Percentiles rank a stretch among this genome's conserved stretches.
Evolutionary conservation across 2,113 vertebrate species (phyloP).

Genomic region (Corydoras maculifer): DNA sequence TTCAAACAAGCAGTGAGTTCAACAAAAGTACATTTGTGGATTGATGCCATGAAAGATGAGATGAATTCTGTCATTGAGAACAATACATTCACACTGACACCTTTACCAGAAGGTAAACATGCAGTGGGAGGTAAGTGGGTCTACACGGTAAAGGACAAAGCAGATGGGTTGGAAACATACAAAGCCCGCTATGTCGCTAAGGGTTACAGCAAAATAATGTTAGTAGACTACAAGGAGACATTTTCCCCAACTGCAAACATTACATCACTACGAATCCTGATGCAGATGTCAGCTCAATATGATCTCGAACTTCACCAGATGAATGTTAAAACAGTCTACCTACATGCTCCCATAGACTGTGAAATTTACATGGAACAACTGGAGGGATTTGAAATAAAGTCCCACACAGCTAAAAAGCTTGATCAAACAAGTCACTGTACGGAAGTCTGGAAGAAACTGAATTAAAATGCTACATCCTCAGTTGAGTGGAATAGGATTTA

Average conservation of each 20-base stretch:
- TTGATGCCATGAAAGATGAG: slow-evolving; percentile 5
- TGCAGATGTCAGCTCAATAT: slow-evolving; percentile 24
- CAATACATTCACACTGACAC: background rate
- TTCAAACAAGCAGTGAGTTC: background rate
- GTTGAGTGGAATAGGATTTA: slow-evolving; percentile 19
- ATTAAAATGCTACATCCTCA: slow-evolving; percentile 28
- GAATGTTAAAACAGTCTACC: slow-evolving; percentile 39
- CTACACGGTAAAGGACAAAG: slow-evolving; percentile 13
- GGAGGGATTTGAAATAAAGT: slow-evolving; percentile 23
- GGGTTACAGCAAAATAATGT: slow-evolving; percentile 22
- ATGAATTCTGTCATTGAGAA: slow-evolving; percentile 4
- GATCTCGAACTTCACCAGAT: slow-evolving; percentile 30
- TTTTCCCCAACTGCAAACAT: slow-evolving; percentile 28
- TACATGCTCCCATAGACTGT: slow-evolving; percentile 30
- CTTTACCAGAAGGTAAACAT: background rate
- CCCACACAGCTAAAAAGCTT: slow-evolving; percentile 2
- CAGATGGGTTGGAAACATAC: slow-evolving; percentile 8
- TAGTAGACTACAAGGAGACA: slow-evolving; percentile 18
- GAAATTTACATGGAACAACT: slow-evolving; percentile 27
- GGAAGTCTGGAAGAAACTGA: slow-evolving; percentile 38
- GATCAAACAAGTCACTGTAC: slow-evolving; percentile 7
- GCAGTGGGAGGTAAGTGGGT: slow-evolving; percentile 9
- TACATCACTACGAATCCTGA: slow-evolving; percentile 10
- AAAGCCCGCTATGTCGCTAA: slow-evolving; percentile 24
- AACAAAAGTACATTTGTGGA: background rate